Evolutionary conservation across 2,888 invertebrate genomes (phyloP), one percentile per base, ranked within the genome.

Genomic region (Barypeithes pellucidus): DNA sequence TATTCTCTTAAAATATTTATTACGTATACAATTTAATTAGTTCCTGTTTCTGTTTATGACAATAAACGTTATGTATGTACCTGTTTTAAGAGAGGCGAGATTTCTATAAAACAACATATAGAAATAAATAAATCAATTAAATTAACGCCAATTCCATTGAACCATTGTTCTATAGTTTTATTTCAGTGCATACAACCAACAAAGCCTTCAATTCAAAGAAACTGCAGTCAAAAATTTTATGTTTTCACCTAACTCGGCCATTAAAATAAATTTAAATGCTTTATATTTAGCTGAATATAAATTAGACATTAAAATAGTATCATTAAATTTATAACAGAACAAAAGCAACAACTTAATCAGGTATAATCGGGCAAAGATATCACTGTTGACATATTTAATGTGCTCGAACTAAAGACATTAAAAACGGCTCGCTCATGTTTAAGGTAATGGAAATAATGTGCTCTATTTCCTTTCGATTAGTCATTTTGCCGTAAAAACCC

Each of bases 261-360:
- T 99, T 76, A 98, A 97, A 86, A 91, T 98, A 82, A 96, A 97
- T 81, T 97, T 96, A 22, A 57, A 18, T 16, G 54, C 3, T 16
- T 47, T 29, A 52, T 43, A 61, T 11, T 2, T 60, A 60, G 24
- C 62, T 45, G 18, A 36, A 65, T 50, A 65, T 39, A 52, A 65
- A 50, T 36, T 36, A 50, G 65, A 65, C 52, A 65, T 65, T 65
- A 65, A 63, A 65, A 29, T 43, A 22, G 36, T 36, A 33, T 43
- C 50, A 65, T 50, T 65, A 45, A 65, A 65, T n/a, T 52, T 36
- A 52, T 52, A 65, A 57, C 16, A 18, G 11, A 57, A 65, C 65
- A 65, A 65, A 65, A 65, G 50, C 52, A 50, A 57, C 54, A 57
- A 36, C 65, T 36, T 50, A 50, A 65, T 65, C 65, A 36, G n/a